Percentiles rank a stretch among this genome's conserved stretches.
phyloP scores from a whole-genome alignment of 2,113 vertebrate genomes.

The Crypturellus undulatus region DNA sequence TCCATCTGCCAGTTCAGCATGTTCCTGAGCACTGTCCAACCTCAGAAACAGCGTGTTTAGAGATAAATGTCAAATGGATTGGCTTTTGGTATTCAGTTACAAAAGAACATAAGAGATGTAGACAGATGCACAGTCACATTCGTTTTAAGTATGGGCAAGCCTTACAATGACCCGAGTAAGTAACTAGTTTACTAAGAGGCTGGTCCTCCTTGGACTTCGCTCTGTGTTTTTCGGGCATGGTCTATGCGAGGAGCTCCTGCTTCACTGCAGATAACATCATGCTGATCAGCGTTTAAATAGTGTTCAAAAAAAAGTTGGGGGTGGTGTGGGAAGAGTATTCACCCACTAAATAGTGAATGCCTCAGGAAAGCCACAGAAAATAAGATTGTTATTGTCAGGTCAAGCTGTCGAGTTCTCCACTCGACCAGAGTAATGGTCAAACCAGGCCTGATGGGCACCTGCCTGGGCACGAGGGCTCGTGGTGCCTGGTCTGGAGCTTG shows the following conservation, averaged over 20 bases:
- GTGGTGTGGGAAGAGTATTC: not conserved
- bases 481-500: not conserved
- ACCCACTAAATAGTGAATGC: fast-evolving
- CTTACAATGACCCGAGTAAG: not conserved
- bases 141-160: not conserved
- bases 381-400: not conserved
- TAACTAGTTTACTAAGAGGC: fast-evolving
- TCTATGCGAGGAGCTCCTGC: not conserved
- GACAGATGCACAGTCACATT: not conserved
- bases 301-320: fast-evolving
- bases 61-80: not conserved
- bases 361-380: not conserved
- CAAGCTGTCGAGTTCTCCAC: not conserved
- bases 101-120: fast-evolving
- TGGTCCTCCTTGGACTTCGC: not conserved
- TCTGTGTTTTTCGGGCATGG: fast-evolving
- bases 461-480: not conserved
- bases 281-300: fast-evolving
- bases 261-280: fast-evolving
- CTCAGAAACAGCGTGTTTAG: not conserved
- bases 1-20: constrained; percentile 13
- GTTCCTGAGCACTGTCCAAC: not conserved
- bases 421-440: not conserved
- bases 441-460: not conserved
- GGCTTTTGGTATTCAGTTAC: not conserved